A percentile compares a stretch with the other conserved stretches of the same genome.
phyloP scores from a whole-genome alignment of 2,113 vertebrate genomes.

The Rhinopomastus cyanomelas region DNA sequence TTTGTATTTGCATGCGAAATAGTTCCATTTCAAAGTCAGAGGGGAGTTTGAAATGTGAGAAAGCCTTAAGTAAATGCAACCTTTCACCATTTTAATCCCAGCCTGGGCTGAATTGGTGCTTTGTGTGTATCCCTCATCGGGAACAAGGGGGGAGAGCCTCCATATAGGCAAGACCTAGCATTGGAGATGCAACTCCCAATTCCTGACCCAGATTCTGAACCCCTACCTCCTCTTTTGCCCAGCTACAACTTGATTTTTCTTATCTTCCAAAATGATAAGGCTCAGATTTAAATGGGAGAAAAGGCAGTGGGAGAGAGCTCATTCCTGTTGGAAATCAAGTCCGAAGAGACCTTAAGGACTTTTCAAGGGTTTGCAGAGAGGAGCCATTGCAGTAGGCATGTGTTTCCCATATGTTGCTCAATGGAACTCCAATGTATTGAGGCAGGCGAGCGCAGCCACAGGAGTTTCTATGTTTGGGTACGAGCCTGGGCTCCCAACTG shows the following conservation, averaged over 20 bases:
- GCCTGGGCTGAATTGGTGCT: not conserved
- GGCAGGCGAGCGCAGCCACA: slow-evolving; percentile 14
- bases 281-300: slow-evolving; percentile 42
- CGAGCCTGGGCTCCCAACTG: slow-evolving; percentile 61
- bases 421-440: slow-evolving; percentile 54
- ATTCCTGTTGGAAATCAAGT: slow-evolving; percentile 59
- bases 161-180: too few species aligned
- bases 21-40: not conserved
- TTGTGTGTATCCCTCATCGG: accelerated
- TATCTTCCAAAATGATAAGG: not conserved
- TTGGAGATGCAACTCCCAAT: too few species aligned
- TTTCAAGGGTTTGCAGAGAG: slow-evolving; percentile 35
- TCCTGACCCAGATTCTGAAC: not conserved
- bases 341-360: slow-evolving; percentile 44
- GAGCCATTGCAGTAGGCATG: slow-evolving; percentile 63
- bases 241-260: not conserved
- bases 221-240: not conserved
- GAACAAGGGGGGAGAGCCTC: too few species aligned
- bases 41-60: not conserved
- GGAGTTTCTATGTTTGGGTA: slow-evolving; percentile 53
- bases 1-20: not conserved
- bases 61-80: not conserved
- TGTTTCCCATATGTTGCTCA: slow-evolving; percentile 75
- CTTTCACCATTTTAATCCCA: not conserved
- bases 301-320: slow-evolving; percentile 42